Evolutionary conservation across 2,113 vertebrate species (phyloP).

Genomic region (Polypterus senegalus): DNA sequence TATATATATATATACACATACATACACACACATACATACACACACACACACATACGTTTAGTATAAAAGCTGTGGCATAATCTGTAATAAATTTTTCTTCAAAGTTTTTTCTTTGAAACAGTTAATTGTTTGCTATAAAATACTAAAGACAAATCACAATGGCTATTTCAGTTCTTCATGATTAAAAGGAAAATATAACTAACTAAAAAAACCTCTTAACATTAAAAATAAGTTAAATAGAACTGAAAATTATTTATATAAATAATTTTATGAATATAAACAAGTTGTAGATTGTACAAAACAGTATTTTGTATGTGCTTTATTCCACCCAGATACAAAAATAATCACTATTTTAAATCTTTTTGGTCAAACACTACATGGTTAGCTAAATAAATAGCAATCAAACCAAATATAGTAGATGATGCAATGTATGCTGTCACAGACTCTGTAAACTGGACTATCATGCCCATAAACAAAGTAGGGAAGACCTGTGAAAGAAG

Average conservation of each 20-base stretch:
- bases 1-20: not conserved
- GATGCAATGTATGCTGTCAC: conserved; percentile 56
- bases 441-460: conserved; percentile 53
- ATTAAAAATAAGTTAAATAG: too few relatives aligned
- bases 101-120: not conserved
- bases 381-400: conserved; percentile 48
- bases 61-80: not conserved
- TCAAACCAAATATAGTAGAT: conserved; percentile 47
- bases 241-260: too few relatives aligned
- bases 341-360: conserved; percentile 39
- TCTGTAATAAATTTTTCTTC: too few relatives aligned
- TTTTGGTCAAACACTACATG: conserved; percentile 56
- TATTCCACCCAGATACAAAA: too few relatives aligned
- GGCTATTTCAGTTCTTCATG: too few relatives aligned
- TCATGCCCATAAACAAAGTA: conserved; percentile 57
- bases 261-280: too few relatives aligned
- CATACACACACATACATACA: not conserved
- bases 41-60: not conserved
- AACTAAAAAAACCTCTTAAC: too few relatives aligned
- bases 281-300: too few relatives aligned
- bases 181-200: too few relatives aligned
- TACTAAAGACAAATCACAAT: not conserved
- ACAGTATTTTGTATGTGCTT: too few relatives aligned
- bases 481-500: conserved; percentile 64
- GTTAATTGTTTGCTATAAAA: not conserved